phyloP scores from a whole-genome alignment of 2,113 vertebrate genomes.

The Chunga burmeisteri region DNA sequence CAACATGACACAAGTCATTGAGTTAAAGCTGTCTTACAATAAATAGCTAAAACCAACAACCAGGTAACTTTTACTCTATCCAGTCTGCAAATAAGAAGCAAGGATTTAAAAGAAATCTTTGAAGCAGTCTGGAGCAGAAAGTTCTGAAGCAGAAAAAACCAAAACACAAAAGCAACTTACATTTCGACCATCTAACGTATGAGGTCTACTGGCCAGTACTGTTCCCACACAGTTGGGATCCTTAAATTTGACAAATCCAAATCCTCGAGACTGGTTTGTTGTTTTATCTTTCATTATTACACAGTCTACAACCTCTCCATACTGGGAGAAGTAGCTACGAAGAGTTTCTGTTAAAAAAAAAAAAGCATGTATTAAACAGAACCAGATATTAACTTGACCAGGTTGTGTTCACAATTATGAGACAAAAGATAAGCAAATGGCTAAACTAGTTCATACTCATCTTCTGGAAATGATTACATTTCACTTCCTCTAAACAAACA shows the following conservation, averaged over 20 bases:
- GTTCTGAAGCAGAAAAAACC: too few species aligned
- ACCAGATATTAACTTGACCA: neutral
- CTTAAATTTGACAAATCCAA: conserved; percentile 99
- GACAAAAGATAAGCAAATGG: neutral
- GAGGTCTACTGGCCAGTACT: conserved; percentile 96
- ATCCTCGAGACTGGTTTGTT: conserved; percentile 98
- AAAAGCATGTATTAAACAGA: conserved; percentile 2
- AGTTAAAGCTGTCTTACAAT: neutral
- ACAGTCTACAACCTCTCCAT: conserved; percentile 98
- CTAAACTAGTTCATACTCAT: neutral
- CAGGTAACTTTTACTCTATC: neutral
- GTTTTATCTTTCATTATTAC: conserved; percentile 99
- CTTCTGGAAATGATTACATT: neutral
- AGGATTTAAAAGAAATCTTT: neutral
- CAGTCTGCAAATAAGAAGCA: neutral
- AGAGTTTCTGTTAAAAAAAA: conserved; percentile 87
- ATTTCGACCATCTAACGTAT: conserved; percentile 96
- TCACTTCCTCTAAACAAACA: neutral
- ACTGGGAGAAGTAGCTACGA: conserved; percentile 97
- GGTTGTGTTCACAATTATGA: neutral
- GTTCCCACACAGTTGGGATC: conserved; percentile 98
- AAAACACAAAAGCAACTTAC: conserved; percentile 76
- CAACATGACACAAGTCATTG: neutral
- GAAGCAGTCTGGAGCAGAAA: neutral
- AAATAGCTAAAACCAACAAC: neutral